Percentiles rank a stretch among this genome's conserved stretches.
Conservation (phyloP, 2,113 vertebrate species). For the Passer domesticus region DNA sequence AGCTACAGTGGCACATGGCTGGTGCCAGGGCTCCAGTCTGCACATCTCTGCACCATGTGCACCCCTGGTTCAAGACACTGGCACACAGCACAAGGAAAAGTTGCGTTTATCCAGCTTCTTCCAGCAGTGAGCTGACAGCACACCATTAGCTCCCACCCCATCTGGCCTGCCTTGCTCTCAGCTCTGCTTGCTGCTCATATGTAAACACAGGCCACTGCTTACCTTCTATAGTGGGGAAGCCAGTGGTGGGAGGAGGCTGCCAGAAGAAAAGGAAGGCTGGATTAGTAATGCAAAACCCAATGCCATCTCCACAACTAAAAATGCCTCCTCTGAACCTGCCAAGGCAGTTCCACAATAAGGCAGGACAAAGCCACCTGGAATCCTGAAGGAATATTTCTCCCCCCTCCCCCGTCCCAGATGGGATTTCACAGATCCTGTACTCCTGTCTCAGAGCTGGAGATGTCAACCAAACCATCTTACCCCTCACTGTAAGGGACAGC, state of each 20-base stretch:
- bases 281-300: slow-evolving; percentile 27
- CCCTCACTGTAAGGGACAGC: not conserved
- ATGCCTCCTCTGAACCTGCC: not conserved
- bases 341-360: not conserved
- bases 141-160: not conserved
- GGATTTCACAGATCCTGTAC: not conserved
- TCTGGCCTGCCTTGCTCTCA: not conserved
- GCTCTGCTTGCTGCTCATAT: not conserved
- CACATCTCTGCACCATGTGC: accelerated
- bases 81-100: not conserved
- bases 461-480: not conserved
- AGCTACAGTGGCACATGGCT: accelerated
- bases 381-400: not conserved
- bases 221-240: slow-evolving; percentile 89
- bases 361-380: not conserved
- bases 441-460: not conserved
- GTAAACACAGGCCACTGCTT: slow-evolving; percentile 43
- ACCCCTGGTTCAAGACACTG: not conserved
- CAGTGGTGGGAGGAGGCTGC: slow-evolving; percentile 78
- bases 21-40: not conserved
- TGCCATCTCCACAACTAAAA: not conserved
- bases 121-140: not conserved
- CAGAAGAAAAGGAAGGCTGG: slow-evolving; percentile 23
- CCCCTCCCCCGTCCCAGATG: not conserved
- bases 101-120: not conserved